Conservation (phyloP, 1,140 invertebrate genomes). For the Leptinotarsa texana region DNA sequence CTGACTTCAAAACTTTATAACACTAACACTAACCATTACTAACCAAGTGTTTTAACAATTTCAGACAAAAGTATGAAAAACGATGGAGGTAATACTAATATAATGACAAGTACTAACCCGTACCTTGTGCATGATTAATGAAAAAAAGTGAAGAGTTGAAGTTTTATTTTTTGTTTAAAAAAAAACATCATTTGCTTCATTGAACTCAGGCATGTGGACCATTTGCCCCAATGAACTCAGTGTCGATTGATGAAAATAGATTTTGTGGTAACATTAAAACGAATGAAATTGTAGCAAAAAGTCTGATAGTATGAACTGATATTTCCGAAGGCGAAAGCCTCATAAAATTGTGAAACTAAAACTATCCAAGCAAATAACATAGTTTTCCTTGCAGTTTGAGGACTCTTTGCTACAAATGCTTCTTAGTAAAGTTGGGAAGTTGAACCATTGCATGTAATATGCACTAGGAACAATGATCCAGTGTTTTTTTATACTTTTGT, state of each 20-base stretch:
- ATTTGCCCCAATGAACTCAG: not conserved
- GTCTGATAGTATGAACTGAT: too few species aligned
- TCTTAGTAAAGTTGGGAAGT: too few species aligned
- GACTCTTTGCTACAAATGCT: too few species aligned
- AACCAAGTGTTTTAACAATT: constrained; percentile 54
- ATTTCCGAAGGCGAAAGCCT: too few species aligned
- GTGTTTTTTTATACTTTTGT: constrained; percentile 40
- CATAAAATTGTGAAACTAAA: too few species aligned
- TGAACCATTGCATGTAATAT: too few species aligned
- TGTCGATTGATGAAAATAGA: too few species aligned
- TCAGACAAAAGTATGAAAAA: constrained; percentile 73
- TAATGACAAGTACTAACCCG: constrained; percentile 17
- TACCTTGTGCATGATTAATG: constrained; percentile 19
- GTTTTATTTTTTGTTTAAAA: not conserved
- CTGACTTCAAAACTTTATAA: not conserved
- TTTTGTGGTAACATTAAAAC: too few species aligned
- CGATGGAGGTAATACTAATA: constrained; percentile 68
- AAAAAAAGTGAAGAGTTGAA: constrained; percentile 15
- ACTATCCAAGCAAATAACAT: too few species aligned
- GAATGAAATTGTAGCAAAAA: too few species aligned
- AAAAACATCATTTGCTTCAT: not conserved
- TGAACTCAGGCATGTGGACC: constrained; percentile 2
- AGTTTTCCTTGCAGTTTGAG: too few species aligned
- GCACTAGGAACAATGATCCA: not conserved
- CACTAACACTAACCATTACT: constrained; percentile 16